A percentile compares a stretch with the other conserved stretches of the same genome.
Conservation (phyloP, 2,888 invertebrate genomes). For the Podotricha telesiphe region DNA sequence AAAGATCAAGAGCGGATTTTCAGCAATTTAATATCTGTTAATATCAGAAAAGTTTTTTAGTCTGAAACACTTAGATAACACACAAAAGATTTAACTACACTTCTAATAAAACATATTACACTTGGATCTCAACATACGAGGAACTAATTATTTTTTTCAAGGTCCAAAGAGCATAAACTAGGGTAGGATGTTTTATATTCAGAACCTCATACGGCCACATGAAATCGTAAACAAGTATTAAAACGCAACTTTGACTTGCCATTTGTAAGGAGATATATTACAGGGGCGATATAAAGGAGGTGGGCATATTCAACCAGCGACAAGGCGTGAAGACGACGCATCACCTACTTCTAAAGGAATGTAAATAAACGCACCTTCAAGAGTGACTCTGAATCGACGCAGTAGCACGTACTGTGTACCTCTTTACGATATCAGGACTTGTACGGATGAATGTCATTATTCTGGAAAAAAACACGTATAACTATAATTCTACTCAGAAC, state of each 20-base stretch:
- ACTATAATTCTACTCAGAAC: too few relatives aligned
- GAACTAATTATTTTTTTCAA: conserved; percentile 40
- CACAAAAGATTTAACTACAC: neutral
- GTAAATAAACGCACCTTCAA: conserved; percentile 76
- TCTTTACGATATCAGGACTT: conserved; percentile 42
- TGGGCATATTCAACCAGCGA: conserved; percentile 61
- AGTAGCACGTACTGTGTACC: conserved; percentile 49
- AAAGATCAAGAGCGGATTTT: too few relatives aligned
- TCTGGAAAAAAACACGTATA: conserved; percentile 36
- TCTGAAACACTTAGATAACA: neutral
- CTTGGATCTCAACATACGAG: conserved; percentile 31
- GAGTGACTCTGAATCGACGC: conserved; percentile 76
- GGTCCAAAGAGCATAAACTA: conserved; percentile 36
- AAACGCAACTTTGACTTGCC: conserved; percentile 32
- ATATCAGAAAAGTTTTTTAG: neutral
- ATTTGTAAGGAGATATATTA: conserved; percentile 37
- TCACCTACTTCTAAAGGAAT: conserved; percentile 75
- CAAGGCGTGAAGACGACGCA: conserved; percentile 72
- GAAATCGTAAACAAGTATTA: conserved; percentile 40
- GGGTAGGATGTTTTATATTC: conserved; percentile 31
- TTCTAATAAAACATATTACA: conserved; percentile 35
- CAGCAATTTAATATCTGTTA: neutral
- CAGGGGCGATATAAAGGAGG: conserved; percentile 60
- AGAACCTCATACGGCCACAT: conserved; percentile 24
- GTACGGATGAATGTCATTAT: conserved; percentile 44